phyloP scores from a whole-genome alignment of 1,140 invertebrate genomes.

The Penaeus japonicus region DNA sequence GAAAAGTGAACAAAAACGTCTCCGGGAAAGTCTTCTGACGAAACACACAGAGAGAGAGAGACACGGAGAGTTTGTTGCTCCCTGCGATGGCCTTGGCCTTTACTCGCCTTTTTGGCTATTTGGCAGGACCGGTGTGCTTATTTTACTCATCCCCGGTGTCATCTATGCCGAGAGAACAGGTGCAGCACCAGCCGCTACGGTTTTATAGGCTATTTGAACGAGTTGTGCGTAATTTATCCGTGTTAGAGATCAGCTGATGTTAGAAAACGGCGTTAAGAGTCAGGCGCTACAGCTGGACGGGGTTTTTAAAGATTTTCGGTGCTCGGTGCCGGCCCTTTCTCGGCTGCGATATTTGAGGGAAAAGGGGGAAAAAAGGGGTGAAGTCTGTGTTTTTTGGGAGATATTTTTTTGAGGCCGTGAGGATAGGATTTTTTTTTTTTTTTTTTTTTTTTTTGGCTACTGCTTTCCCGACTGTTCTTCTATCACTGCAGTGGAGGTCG shows the following conservation, averaged over 20 bases:
- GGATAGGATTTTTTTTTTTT: too few species aligned
- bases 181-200: neutral
- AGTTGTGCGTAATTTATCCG: neutral
- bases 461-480: too few species aligned
- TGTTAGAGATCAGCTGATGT: constrained; percentile 29
- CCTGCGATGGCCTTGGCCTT: constrained; percentile 42
- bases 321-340: too few species aligned
- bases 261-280: neutral
- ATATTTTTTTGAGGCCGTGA: too few species aligned
- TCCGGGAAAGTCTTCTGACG: constrained; percentile 24
- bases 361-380: too few species aligned
- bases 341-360: too few species aligned
- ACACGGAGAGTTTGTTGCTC: constrained; percentile 29
- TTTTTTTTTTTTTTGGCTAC: too few species aligned
- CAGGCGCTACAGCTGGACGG: too few species aligned
- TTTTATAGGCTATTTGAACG: neutral
- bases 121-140: constrained; percentile 23
- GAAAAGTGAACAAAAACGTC: neutral
- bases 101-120: constrained; percentile 34
- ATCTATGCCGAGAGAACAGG: neutral
- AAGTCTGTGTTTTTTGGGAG: too few species aligned
- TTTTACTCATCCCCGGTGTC: too few species aligned
- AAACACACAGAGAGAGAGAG: neutral
- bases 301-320: too few species aligned
- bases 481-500: too few species aligned